Percentiles rank a stretch among this genome's conserved stretches.
Evolutionary conservation across 2,888 invertebrate species (phyloP).

Genomic region (Chironomus tentans): DNA sequence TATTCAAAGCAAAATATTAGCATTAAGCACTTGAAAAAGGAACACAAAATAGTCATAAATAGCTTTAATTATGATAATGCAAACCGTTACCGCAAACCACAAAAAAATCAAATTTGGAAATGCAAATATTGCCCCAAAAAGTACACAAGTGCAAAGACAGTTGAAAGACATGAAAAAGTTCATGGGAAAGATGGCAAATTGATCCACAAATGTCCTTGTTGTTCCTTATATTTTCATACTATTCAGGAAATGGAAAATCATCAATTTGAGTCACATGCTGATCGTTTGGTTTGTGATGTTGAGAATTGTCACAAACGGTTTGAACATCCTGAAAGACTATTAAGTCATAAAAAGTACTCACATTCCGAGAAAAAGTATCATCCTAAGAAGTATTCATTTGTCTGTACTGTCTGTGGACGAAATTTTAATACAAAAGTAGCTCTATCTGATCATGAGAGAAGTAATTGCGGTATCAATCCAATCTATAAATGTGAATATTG

Average conservation of each 20-base stretch:
- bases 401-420: conserved; percentile 33
- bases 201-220: conserved; percentile 42
- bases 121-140: conserved; percentile 38
- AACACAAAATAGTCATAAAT: neutral
- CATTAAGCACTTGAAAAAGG: conserved; percentile 6
- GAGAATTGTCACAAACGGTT: conserved; percentile 42
- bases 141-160: conserved; percentile 32
- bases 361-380: conserved; percentile 28
- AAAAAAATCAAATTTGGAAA: conserved; percentile 27
- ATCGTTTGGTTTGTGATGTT: conserved; percentile 39
- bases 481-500: conserved; percentile 41
- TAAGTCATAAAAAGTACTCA: conserved; percentile 39
- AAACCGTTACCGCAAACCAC: conserved; percentile 11
- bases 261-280: conserved; percentile 39
- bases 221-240: conserved; percentile 39
- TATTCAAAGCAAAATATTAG: conserved; percentile 32
- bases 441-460: conserved; percentile 42
- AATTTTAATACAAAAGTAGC: conserved; percentile 40
- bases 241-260: conserved; percentile 41
- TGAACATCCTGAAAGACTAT: conserved; percentile 41
- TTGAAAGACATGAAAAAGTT: conserved; percentile 13
- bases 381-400: conserved; percentile 34
- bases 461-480: conserved; percentile 41
- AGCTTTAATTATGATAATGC: neutral
- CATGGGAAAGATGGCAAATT: conserved; percentile 35